phyloP scores from a whole-genome alignment of 2,888 invertebrate genomes.

The Acanthosepion pharaonis region DNA sequence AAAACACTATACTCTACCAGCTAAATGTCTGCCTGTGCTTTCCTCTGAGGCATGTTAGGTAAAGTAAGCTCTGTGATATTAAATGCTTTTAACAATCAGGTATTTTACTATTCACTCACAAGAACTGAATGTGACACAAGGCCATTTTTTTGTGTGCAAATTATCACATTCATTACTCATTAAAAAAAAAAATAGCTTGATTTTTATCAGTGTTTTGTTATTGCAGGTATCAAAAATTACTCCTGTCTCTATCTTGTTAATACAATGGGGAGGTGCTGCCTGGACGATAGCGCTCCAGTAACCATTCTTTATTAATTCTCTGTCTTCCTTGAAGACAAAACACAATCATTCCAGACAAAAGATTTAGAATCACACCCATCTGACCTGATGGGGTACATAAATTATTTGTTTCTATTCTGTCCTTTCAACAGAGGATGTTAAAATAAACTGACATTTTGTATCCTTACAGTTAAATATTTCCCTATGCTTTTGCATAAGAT shows the following conservation, averaged over 20 bases:
- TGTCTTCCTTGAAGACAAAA: background rate
- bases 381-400: background rate
- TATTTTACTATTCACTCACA: background rate
- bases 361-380: background rate
- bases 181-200: too few species aligned
- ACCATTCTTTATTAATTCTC: background rate
- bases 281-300: background rate
- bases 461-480: background rate
- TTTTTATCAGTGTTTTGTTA: background rate
- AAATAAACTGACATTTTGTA: background rate
- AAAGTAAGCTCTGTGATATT: background rate
- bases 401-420: too few species aligned
- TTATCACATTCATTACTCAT: background rate
- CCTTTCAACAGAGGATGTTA: background rate
- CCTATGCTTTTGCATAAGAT: background rate
- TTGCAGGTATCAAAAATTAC: background rate
- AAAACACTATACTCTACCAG: background rate
- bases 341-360: background rate
- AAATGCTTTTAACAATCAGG: background rate
- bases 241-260: background rate
- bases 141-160: background rate
- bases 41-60: background rate
- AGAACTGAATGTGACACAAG: background rate
- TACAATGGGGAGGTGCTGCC: background rate
- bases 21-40: background rate